Conservation (phyloP, 2,797 vertebrate species). For the Gymnopithys bicolor region DNA sequence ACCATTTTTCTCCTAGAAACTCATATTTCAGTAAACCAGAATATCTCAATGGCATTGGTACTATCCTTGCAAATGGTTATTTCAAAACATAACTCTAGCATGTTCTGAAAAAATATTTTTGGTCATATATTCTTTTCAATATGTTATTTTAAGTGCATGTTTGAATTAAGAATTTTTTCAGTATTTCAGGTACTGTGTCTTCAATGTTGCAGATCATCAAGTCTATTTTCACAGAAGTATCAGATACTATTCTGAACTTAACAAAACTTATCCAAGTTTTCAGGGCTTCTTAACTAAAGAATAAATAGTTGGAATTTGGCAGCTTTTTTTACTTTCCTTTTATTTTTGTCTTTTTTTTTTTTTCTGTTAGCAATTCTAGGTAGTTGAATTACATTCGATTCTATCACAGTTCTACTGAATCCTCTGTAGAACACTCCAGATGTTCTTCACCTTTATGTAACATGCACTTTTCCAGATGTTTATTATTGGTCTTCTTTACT, state of each 20-base stretch:
- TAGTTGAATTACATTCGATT: constrained; percentile 26
- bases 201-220: constrained; percentile 22
- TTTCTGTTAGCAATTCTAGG: background rate
- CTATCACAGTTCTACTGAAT: constrained; percentile 13
- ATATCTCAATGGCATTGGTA: background rate
- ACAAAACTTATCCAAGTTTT: constrained; percentile 60
- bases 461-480: background rate
- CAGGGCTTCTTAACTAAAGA: constrained; percentile 28
- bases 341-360: background rate
- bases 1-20: background rate
- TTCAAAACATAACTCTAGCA: background rate
- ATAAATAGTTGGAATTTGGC: background rate
- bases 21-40: background rate
- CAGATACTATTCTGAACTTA: constrained; percentile 22
- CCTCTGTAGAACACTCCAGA: background rate
- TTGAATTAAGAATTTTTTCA: background rate
- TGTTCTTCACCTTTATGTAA: background rate
- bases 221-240: constrained; percentile 31
- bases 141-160: background rate
- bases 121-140: background rate
- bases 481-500: background rate
- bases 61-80: background rate
- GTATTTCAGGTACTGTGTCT: background rate
- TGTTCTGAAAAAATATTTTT: background rate
- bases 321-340: background rate